phyloP scores from a whole-genome alignment of 23 tunicate genomes.

The Trididemnum miniatum region DNA sequence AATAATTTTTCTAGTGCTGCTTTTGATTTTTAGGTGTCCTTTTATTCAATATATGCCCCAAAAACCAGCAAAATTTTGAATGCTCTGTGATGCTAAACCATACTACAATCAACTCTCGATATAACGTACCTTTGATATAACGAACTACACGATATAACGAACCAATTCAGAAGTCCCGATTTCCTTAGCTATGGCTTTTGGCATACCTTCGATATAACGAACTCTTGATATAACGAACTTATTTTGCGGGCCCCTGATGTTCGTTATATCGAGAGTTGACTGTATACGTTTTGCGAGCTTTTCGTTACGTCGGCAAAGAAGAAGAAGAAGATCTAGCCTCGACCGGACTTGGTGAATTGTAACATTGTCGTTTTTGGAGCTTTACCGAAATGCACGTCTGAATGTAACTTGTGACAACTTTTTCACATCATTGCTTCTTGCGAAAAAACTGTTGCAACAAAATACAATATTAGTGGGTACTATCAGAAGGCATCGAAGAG shows the following conservation, averaged over 20 bases:
- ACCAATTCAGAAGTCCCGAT: too few species aligned
- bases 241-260: too few species aligned
- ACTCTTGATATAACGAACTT: too few species aligned
- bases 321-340: slow-evolving; percentile 9
- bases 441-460: slow-evolving; percentile 20
- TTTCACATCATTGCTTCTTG: not conserved
- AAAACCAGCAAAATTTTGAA: slow-evolving; percentile 37
- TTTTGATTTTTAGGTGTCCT: slow-evolving; percentile 16
- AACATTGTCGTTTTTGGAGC: slow-evolving; percentile 37
- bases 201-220: too few species aligned
- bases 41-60: slow-evolving; percentile 37
- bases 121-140: too few species aligned
- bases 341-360: slow-evolving; percentile 28
- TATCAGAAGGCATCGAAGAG: slow-evolving; percentile 14
- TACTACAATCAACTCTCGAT: too few species aligned
- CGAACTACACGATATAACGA: too few species aligned
- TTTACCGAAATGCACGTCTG: slow-evolving; percentile 12
- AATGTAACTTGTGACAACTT: slow-evolving; percentile 21
- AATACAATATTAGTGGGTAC: slow-evolving; percentile 20
- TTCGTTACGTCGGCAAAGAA: slow-evolving; percentile 27
- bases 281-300: slow-evolving; percentile 28
- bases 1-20: slow-evolving; percentile 15
- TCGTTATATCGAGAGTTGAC: too few species aligned
- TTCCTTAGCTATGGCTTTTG: too few species aligned
- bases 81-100: slow-evolving; percentile 30